Evolutionary conservation across 2,797 vertebrate genomes (phyloP), one percentile per base, ranked within the genome.

Genomic region (Lycodopsis pacificus): DNA sequence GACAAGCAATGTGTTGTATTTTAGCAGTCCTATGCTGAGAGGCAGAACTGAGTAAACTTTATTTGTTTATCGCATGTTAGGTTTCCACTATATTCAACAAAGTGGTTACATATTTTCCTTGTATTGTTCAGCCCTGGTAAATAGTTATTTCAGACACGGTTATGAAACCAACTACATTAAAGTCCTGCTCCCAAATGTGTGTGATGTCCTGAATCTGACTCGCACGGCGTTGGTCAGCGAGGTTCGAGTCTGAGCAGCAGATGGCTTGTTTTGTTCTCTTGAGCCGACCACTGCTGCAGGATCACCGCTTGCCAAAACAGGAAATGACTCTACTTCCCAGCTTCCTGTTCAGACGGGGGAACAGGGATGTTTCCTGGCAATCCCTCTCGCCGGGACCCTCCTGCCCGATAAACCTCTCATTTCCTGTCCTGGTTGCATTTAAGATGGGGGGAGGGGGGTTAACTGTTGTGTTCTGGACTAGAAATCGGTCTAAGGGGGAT

Each of bases 241-340:
- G 30, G 53, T 63, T 72, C 1, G 0, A 27, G 71, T 68, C 71
- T 67, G 65, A 86, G 75, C 82, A 42, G 19, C 71, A 88, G 80
- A 83, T 81, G 84, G 22, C 64, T 65, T 49, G 13, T 83, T 80
- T 40, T 91, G 82, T 91, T 88, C 82, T 83, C 81, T 81, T 86
- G 56, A 75, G 74, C 73, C 63, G 77, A 90, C 84, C 84, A 71
- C 64, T 34, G 38, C 76, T 79, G 79, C 84, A 85, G 85, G 85
- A 91, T 91, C 81, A 81, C 83, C 69, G 76, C 87, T 88, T 81
- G 83, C 91, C 92, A 94, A 94, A 95, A 95, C 95, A 95, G 95
- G 95, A 96, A 96, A 95, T 93, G 90, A 93, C 88, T 94, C 72
- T 77, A 91, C 89, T 92, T 91, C 88, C 86, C 84, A 80, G 90